Evolutionary conservation across 2,113 vertebrate genomes (phyloP).

Genomic region (Rhinolophus ferrumequinum): DNA sequence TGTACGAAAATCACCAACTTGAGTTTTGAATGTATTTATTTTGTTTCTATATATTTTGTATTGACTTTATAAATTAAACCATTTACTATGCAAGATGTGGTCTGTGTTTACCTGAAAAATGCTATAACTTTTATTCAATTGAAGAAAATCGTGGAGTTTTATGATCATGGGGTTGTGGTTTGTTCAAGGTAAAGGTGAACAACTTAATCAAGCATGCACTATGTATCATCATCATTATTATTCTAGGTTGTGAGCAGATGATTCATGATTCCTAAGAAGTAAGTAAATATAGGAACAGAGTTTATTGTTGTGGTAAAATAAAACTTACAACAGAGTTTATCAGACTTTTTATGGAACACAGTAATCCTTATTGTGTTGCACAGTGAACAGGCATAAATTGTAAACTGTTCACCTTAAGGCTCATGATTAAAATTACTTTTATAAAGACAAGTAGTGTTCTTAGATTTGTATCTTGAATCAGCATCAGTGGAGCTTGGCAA

Average conservation of each 20-base stretch:
- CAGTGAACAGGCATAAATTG: conserved; percentile 55
- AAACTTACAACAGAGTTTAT: conserved; percentile 62
- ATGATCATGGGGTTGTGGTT: neutral
- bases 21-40: conserved; percentile 14
- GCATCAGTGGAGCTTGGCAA: neutral
- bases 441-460: conserved; percentile 17
- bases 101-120: conserved; percentile 24
- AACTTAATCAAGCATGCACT: neutral
- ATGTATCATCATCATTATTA: neutral
- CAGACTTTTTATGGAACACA: conserved; percentile 65
- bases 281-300: conserved; percentile 56
- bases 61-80: neutral
- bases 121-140: conserved; percentile 19
- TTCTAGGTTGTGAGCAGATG: conserved; percentile 28
- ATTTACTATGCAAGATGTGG: neutral
- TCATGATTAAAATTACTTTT: conserved; percentile 59
- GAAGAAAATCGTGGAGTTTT: conserved; percentile 13
- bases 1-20: neutral
- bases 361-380: conserved; percentile 59
- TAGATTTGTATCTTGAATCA: neutral
- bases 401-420: conserved; percentile 31
- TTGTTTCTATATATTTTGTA: conserved; percentile 22
- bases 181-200: conserved; percentile 18
- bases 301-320: conserved; percentile 70
- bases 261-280: conserved; percentile 44